phyloP scores from a whole-genome alignment of 2,888 invertebrate species.

The Serrognathus titanus region DNA sequence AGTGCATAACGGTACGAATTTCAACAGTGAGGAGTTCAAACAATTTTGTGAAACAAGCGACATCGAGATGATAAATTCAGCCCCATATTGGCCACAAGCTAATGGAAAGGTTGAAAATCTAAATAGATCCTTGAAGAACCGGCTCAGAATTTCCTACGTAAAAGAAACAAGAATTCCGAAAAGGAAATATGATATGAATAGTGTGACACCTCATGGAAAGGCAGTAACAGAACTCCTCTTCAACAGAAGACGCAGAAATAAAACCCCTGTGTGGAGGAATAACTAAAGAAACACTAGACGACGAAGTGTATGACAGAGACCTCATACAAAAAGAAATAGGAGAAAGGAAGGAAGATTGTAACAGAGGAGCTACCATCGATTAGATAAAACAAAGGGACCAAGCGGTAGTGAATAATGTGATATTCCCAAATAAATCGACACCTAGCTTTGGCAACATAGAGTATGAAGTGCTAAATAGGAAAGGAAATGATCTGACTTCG shows the following conservation, averaged over 20 bases:
- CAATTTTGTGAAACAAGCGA: conserved; percentile 15
- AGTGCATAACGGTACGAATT: conserved; percentile 22
- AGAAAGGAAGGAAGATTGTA: conserved; percentile 11
- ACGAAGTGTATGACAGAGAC: conserved; percentile 5
- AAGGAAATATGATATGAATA: conserved; percentile 21
- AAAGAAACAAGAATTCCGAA: conserved; percentile 16
- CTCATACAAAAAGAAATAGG: conserved; percentile 11
- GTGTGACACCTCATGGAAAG: conserved; percentile 27
- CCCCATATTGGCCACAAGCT: conserved; percentile 24
- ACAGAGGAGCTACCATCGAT: conserved; percentile 5
- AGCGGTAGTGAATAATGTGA: too few relatives aligned
- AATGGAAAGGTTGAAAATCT: conserved; percentile 28
- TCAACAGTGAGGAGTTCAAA: conserved; percentile 21
- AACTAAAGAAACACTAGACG: conserved; percentile 1
- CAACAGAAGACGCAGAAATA: conserved; percentile 22
- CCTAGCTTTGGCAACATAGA: too few relatives aligned
- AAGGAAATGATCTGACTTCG: too few relatives aligned
- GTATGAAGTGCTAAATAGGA: too few relatives aligned
- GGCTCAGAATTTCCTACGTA: conserved; percentile 3
- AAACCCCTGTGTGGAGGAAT: conserved; percentile 19
- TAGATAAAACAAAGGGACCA: background rate
- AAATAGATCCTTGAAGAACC: conserved; percentile 19
- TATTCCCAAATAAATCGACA: too few relatives aligned
- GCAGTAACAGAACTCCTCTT: conserved; percentile 29
- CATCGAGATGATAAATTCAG: conserved; percentile 19